Base-by-base conservation (phyloP, 2,113 vertebrate genomes). In the Amia ocellicauda region DNA sequence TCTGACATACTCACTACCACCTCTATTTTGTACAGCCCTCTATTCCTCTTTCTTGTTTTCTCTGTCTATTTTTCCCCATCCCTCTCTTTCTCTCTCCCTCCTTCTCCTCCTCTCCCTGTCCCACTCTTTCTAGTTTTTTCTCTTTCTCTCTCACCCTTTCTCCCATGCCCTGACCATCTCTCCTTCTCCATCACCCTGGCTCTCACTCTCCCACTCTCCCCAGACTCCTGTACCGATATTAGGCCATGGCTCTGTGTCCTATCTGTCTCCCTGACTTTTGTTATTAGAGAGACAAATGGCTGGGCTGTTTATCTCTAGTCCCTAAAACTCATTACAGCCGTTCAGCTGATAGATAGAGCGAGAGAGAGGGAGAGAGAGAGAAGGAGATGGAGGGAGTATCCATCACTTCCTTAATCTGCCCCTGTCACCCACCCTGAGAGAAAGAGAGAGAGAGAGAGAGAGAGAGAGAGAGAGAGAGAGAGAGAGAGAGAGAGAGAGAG, bases 221-320 rank as follows among this genome's bases (percentile, higher is more conserved):
- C 40, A 29, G 22, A 29, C 10, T 16, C 53, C 4, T 7, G 17
- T 7, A 24, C 19, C 9, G n/a, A 52, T n/a, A 17, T 17, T 51
- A 7, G 89, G 88, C 86, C 83, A 70, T 65, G 79, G 79, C 82
- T 80, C 50, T 66, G 77, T 81, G 82, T 77, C 31, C 86, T 86
- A 90, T 90, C 81, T 82, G 84, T 90, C 85, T 85, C 84, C 76
- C 75, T 89, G 88, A 87, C 87, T 89, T 87, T 89, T 90, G 87
- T 90, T 89, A 88, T 90, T 90, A 90, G 89, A 84, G 85, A 89
- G 88, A 90, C 89, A 86, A 85, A 90, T 90, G 88, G 80, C 78
- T 84, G 83, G 80, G 84, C 78, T 76, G 82, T 80, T 83, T 87
- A 81, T 84, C 86, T 84, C 84, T 81, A 80, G 75, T 74, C 84